Conservation (phyloP, 2,797 vertebrate genomes). For the Stomatorhinus walkeri region DNA sequence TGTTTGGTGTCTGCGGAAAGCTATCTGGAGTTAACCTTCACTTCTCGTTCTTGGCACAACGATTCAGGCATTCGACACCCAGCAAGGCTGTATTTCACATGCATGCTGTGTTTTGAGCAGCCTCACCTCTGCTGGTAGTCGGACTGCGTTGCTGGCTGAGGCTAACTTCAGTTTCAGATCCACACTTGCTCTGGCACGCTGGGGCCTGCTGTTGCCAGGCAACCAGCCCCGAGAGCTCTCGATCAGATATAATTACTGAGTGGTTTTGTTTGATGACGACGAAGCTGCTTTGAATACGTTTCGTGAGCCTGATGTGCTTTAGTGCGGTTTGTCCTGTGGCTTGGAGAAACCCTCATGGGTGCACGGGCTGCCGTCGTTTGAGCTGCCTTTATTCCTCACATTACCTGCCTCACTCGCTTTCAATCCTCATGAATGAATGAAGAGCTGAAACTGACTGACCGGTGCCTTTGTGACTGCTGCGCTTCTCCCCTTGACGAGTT, state of each 20-base stretch:
- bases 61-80: background rate
- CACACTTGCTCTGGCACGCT: background rate
- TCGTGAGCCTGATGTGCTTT: background rate
- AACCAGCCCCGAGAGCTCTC: slow-evolving; percentile 27
- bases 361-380: background rate
- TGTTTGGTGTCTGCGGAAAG: background rate
- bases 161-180: background rate
- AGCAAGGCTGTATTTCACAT: background rate
- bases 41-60: background rate
- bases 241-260: slow-evolving; percentile 32
- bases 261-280: slow-evolving; percentile 28
- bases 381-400: background rate
- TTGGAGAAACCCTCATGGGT: background rate
- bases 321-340: background rate
- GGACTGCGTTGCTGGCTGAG: background rate
- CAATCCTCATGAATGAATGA: background rate
- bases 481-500: background rate
- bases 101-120: background rate
- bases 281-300: background rate
- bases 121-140: background rate
- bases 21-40: background rate
- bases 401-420: background rate
- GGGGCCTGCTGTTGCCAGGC: slow-evolving; percentile 34
- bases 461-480: background rate
- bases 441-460: background rate